Conservation (phyloP, 2,797 vertebrate genomes). For the Phyllotis vaccarum region DNA sequence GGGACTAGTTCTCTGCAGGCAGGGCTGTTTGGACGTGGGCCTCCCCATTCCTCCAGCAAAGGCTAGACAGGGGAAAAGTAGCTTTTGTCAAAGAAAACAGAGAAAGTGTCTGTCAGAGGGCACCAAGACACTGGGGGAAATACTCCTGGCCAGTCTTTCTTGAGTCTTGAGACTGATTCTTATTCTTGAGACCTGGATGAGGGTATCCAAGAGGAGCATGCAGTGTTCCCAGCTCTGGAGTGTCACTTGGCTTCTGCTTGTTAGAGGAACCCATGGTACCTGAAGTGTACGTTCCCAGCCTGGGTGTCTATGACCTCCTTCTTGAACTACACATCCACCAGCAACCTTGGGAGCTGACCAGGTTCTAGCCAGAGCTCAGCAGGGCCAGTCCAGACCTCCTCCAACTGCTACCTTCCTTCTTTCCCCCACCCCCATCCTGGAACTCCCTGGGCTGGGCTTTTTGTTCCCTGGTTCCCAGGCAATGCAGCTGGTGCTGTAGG, state of each 20-base stretch:
- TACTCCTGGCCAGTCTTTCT: not conserved
- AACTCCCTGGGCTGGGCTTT: conserved; percentile 72
- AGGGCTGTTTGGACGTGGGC: not conserved
- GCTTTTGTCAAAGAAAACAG: conserved; percentile 53
- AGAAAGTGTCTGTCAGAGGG: not conserved
- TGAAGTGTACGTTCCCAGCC: not conserved
- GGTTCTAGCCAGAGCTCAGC: not conserved
- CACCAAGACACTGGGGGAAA: not conserved
- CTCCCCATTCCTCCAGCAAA: not conserved
- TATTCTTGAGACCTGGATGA: not conserved
- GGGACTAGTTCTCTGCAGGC: conserved; percentile 20
- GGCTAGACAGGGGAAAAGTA: not conserved
- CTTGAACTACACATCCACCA: accelerated
- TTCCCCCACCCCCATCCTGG: conserved; percentile 1
- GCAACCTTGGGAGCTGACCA: not conserved
- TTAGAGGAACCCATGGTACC: not conserved
- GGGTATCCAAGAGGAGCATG: not conserved
- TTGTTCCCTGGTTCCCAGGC: conserved; percentile 74
- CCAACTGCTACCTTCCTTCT: not conserved
- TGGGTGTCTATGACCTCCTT: not conserved
- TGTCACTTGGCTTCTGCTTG: not conserved
- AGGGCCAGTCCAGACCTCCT: not conserved
- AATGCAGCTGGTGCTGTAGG: conserved; percentile 80
- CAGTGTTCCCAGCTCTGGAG: accelerated
- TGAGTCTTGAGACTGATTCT: not conserved